Percentiles rank a stretch among this genome's conserved stretches.
These are phyloP conservation scores for Cyprinodon brontotheroides DNA, from an alignment of 2,113 vertebrate genomes.

Conservation along the genomic window DNA sequence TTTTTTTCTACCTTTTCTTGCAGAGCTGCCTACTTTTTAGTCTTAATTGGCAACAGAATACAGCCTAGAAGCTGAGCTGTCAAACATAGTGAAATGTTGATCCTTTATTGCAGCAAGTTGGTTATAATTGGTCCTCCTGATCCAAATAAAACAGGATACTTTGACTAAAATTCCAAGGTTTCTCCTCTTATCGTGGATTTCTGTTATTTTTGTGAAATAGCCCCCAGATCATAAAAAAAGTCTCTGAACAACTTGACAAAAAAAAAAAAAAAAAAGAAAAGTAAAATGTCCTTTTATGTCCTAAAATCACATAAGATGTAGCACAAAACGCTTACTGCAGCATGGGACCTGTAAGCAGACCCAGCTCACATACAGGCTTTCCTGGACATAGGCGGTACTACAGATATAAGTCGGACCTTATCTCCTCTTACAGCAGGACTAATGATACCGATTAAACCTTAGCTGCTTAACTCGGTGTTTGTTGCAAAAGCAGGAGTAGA, in stretches of 20 bases:
- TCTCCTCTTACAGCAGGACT: slow-evolving; percentile 56
- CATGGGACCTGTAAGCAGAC: neutral
- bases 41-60: neutral
- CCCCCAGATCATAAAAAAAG: slow-evolving; percentile 13
- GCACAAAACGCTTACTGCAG: neutral
- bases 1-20: neutral
- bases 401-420: neutral
- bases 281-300: neutral
- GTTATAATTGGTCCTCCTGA: no score
- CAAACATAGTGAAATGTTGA: neutral
- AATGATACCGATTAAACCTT: slow-evolving; percentile 27
- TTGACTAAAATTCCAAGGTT: neutral
- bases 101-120: no score
- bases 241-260: neutral
- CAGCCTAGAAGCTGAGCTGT: neutral
- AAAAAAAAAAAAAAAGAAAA: neutral
- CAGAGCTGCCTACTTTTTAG: neutral
- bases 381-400: neutral
- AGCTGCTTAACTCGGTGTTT: slow-evolving; percentile 29
- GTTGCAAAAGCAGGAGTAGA: slow-evolving; percentile 53
- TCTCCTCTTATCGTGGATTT: neutral
- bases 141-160: no score
- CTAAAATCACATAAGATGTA: slow-evolving; percentile 8
- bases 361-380: slow-evolving; percentile 4
- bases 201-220: neutral